Evolutionary conservation across 2,113 vertebrate genomes (phyloP), one percentile per base, ranked within the genome.

Genomic region (Mobula birostris): DNA sequence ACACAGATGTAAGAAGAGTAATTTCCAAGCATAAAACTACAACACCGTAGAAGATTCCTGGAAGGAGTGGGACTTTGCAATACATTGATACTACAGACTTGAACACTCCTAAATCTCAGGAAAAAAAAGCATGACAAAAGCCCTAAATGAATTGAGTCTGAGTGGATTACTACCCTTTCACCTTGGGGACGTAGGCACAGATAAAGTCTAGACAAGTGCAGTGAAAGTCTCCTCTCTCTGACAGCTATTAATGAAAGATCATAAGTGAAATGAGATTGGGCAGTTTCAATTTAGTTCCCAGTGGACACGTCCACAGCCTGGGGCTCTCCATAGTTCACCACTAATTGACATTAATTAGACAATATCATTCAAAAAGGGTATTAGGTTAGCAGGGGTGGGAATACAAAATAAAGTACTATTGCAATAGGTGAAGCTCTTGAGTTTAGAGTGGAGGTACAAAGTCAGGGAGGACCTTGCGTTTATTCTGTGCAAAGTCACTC

Each of bases 321-420:
- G 87, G 36, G 66, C 63, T 40, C n/a, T 58, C 83, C 83, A 88
- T 88, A 88, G 61, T 88, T 88, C 83, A 88, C 19, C 90, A 72
- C 68, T 92, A 92, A 92, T 68, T 92, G 90, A 72, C 90, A 72
- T 66, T 92, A 92, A 92, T 92, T 92, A 72, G 66, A 92, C 90
- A 92, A n/a, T 29, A 32, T 92, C 68, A 92, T 92, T 92, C 90
- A 68, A 92, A 92, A 66, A 92, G 90, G 82, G 82, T 48, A 85
- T 85, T 48, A 27, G 82, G 90, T 92, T 92, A 66, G 90, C 90
- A 92, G 90, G 68, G 36, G 90, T 40, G 66, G 90, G 90, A 72
- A 88, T 70, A 36, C 66, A 58, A 68, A 92, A 72, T 92, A 72
- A 72, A 72, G 7, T 24, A 68, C 21, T 40, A 36, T 1, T 40